Evolutionary conservation across 2,888 invertebrate genomes (phyloP).

Genomic region (Exephanes ischioxanthus): DNA sequence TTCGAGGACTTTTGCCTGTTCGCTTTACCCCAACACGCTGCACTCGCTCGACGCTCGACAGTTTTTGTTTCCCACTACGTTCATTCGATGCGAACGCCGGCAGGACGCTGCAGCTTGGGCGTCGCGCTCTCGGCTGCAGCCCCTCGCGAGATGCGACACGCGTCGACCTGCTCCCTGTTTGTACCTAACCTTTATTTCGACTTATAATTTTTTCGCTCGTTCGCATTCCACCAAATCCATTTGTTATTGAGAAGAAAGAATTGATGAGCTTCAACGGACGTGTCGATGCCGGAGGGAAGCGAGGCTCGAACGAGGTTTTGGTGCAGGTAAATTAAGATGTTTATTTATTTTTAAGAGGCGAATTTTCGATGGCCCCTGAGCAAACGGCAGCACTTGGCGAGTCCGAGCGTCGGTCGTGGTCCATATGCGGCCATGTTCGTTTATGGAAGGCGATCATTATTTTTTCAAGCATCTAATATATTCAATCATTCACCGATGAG

Average conservation of each 20-base stretch:
- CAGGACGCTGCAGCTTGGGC: conserved; percentile 8
- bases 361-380: neutral
- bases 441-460: too few species aligned
- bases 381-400: neutral
- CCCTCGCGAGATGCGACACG: neutral
- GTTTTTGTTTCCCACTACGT: neutral
- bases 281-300: neutral
- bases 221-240: neutral
- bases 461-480: too few species aligned
- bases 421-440: too few species aligned
- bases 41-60: neutral
- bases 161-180: neutral
- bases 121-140: neutral
- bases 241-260: neutral
- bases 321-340: neutral
- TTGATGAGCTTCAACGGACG: neutral
- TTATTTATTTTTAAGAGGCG: neutral
- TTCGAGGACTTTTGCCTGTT: too few species aligned
- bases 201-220: neutral
- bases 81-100: neutral
- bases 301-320: neutral
- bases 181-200: neutral
- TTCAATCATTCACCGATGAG: too few species aligned
- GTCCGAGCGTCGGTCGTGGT: neutral
- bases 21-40: too few species aligned